Conservation (phyloP, 2,888 invertebrate species). For the Capitulum mitella region DNA sequence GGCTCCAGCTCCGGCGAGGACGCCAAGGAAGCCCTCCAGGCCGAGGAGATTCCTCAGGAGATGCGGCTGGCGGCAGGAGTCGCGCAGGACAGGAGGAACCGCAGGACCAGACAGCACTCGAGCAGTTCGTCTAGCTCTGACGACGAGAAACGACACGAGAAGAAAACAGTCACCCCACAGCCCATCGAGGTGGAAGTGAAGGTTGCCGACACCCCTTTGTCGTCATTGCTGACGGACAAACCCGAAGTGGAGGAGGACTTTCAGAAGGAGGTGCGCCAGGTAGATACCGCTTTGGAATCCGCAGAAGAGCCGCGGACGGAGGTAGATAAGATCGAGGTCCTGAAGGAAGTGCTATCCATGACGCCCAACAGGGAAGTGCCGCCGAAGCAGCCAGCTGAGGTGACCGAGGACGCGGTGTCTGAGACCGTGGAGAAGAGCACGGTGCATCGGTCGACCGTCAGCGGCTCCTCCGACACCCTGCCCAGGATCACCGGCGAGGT, state of each 20-base stretch:
- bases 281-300: not conserved
- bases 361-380: not conserved
- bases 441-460: not conserved
- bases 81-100: not conserved
- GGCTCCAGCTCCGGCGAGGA: constrained; percentile 7
- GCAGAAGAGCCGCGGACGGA: not conserved
- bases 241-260: not conserved
- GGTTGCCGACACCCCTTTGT: not conserved
- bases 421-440: not conserved
- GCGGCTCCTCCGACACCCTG: not conserved
- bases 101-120: not conserved
- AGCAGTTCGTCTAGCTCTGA: not conserved
- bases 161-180: not conserved
- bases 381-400: not conserved
- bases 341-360: constrained; percentile 1
- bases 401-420: not conserved
- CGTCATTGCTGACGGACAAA: not conserved
- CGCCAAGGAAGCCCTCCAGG: not conserved
- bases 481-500: not conserved
- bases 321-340: not conserved
- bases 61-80: not conserved
- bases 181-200: constrained; percentile 5
- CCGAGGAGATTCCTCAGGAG: not conserved
- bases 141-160: not conserved
- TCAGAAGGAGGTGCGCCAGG: not conserved